Conservation (phyloP, 1,140 invertebrate genomes). For the Lordiphosa collinella region DNA sequence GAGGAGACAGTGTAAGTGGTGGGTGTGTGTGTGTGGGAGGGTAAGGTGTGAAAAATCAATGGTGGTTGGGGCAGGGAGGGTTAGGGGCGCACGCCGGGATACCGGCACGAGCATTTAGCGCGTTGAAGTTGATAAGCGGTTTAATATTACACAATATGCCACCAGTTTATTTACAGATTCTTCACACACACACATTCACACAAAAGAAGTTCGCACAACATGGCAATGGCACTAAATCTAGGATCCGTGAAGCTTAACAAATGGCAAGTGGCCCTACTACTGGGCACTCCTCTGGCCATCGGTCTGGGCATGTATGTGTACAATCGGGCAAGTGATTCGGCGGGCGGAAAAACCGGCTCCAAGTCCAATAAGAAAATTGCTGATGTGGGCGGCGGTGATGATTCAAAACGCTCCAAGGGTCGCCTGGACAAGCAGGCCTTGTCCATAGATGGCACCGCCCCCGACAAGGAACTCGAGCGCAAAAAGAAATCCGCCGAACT, state of each 20-base stretch:
- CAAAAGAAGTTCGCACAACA: constrained; percentile 18
- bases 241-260: constrained; percentile 76
- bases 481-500: constrained; percentile 81
- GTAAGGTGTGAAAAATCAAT: constrained; percentile 56
- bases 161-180: constrained; percentile 38
- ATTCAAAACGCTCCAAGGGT: constrained; percentile 24
- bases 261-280: constrained; percentile 82
- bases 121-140: constrained; percentile 48
- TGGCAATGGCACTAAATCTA: constrained; percentile 59
- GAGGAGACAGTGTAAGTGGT: background rate
- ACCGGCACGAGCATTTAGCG: constrained; percentile 41
- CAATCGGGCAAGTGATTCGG: constrained; percentile 80
- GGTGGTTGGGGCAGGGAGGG: constrained; percentile 26
- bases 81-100: background rate
- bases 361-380: constrained; percentile 8
- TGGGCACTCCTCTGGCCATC: constrained; percentile 90
- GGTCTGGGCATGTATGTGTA: constrained; percentile 91
- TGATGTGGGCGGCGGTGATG: constrained; percentile 8
- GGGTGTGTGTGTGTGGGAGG: background rate
- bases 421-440: constrained; percentile 77
- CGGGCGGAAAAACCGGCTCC: constrained; percentile 22
- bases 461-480: constrained; percentile 79
- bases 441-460: constrained; percentile 80
- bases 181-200: constrained; percentile 22
- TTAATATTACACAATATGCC: constrained; percentile 59